Percentiles rank a stretch among this genome's conserved stretches.
Conservation (phyloP, 2,113 vertebrate genomes). For the Tapirus terrestris region DNA sequence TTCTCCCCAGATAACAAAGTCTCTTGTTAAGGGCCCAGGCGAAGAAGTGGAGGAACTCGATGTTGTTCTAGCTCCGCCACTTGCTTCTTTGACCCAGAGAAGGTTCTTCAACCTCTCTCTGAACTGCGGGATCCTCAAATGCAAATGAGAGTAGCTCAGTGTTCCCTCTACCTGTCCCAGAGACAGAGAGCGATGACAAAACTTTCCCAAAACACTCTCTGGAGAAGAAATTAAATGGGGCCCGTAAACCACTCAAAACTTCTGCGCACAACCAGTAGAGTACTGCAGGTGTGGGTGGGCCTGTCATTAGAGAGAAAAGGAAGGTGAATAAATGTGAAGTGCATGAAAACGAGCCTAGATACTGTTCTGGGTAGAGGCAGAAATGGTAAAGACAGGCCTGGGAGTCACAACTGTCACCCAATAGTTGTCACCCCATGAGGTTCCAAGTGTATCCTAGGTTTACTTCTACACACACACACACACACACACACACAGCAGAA, state of each 20-base stretch:
- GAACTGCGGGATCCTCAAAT: not conserved
- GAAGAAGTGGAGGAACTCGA: not conserved
- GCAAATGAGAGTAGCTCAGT: not conserved
- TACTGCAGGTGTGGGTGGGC: rapidly evolving
- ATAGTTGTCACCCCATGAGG: rapidly evolving
- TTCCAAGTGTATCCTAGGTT: not conserved
- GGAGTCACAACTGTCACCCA: not conserved
- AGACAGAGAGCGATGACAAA: not conserved
- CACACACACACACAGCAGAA: not conserved
- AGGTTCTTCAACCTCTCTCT: not conserved
- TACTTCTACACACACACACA: too few relatives aligned
- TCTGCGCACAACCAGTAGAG: rapidly evolving
- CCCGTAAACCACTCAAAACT: rapidly evolving
- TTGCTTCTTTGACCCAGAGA: not conserved
- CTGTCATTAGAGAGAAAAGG: rapidly evolving
- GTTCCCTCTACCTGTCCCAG: not conserved
- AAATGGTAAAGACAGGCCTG: not conserved
- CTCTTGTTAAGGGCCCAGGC: not conserved
- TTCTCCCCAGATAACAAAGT: rapidly evolving
- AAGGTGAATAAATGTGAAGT: too few relatives aligned
- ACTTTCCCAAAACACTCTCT: not conserved
- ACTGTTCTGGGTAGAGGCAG: not conserved
- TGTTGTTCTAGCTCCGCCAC: too few relatives aligned
- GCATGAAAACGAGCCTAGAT: rapidly evolving
- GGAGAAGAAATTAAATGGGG: not conserved